Evolutionary conservation across 2,888 invertebrate species (phyloP), one percentile per base, ranked within the genome.

Genomic region (Thymelicus lineola): DNA sequence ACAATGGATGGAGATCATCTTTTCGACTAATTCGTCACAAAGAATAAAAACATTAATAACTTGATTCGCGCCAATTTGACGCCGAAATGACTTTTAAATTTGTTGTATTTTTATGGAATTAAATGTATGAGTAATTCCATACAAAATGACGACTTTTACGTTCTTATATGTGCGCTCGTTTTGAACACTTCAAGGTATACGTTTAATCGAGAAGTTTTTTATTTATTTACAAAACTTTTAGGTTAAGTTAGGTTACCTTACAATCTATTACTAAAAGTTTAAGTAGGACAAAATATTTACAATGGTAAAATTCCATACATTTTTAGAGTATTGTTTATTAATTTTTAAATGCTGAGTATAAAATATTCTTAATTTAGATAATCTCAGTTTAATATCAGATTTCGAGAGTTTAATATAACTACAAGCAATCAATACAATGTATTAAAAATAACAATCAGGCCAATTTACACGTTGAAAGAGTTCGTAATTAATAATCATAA

Each of bases 221-320:
- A 50, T 7, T 14, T 50, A 50, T 50, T 50, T 50, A 50, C 50
- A 50, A 15, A 50, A 17, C 12, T 50, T 50, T 50, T 50, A 50
- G 50, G 50, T 50, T 50, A 50, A 7, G 17, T 42, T 10, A 42
- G 42, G 42, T 50, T 15, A 17, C 7, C 50, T 50, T 50, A 50
- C 9, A 42, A 10, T 9, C 50, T 50, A 50, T 38, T 4, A 7
- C 61, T 62, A 65, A 65, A 65, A 20, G 9, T 45, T 28, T 17
- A 50, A 53, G 53, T 53, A 20, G 46, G 46, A 46, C 65, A 65
- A 58, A 65, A 57, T 65, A 65, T 66, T 46, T 66, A 66, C 65
- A 66, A 36, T 46, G 57, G 62, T 63, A 63, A 63, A 48, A 63
- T 12, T 46, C 57, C 57, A 15, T 15, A 53, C 17, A 17, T 45